Conservation (phyloP, 2,113 vertebrate species). For the Mustelus asterias region DNA sequence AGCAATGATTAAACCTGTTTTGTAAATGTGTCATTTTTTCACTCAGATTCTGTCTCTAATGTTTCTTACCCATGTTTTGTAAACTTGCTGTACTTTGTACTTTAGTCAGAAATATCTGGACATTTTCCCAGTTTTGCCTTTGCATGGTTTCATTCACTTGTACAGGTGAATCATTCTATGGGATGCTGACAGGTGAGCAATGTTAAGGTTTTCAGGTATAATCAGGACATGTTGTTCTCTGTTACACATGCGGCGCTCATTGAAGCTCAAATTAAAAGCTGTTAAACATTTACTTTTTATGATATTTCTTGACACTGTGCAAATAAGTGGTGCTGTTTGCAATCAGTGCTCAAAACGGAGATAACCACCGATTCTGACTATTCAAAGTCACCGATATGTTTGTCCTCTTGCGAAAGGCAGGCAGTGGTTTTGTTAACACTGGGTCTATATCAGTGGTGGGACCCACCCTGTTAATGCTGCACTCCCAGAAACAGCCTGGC, state of each 20-base stretch:
- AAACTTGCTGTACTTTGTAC: background rate
- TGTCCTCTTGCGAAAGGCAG: background rate
- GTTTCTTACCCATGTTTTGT: background rate
- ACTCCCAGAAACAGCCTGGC: background rate
- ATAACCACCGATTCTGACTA: background rate
- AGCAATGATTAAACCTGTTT: background rate
- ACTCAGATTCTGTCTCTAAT: background rate
- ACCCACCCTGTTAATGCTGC: background rate
- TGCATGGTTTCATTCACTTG: background rate
- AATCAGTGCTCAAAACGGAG: background rate
- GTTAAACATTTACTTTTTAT: conserved; percentile 4
- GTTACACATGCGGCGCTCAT: background rate
- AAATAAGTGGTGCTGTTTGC: background rate
- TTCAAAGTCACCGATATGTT: background rate
- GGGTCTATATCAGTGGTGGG: background rate
- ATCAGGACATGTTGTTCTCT: background rate
- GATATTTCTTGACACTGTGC: background rate
- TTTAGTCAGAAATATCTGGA: background rate
- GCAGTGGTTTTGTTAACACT: background rate
- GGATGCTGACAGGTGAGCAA: background rate
- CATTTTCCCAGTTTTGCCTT: background rate
- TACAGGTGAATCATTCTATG: background rate
- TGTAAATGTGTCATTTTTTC: background rate
- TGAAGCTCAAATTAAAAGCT: background rate
- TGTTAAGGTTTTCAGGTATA: background rate